Base-by-base conservation (phyloP, 2,797 vertebrate species). In the Pseudotriccus pelzelni region DNA sequence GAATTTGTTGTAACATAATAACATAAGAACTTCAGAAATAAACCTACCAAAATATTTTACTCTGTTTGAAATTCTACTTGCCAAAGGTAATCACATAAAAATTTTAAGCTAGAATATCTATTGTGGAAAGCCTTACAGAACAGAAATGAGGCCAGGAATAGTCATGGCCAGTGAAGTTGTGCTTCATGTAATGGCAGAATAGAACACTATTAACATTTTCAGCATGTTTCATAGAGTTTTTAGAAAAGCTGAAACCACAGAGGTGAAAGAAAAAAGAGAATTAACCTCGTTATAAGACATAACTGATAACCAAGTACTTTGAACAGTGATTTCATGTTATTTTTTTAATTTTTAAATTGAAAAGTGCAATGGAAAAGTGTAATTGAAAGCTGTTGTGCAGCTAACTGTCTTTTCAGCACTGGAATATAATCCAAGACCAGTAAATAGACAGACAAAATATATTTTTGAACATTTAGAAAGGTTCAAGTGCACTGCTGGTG, bases 61-160 rank as follows among this genome's bases (percentile, higher is more conserved):
- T 41, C 21, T 28, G 4, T 66, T 39, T 50, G 22, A 81, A 88
- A 84, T 72, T 74, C n/a, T 76, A 17, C 12, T 50, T 75, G n/a
- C 41, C 18, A 37, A 41, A 67, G 79, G 25, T 44, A 87, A 56
- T 8, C 10, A 25, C 14, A 8, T 49, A 41, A 75, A 75, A 49
- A 44, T 41, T 74, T 68, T 70, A 70, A 90, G 9, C 11, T 58
- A 28, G 6, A 60, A 5, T 34, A 27, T 50, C 18, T 88, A 1
- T 4, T 69, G 19, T n/a, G 25, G 21, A 82, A 92, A 95, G 21
- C 9, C 11, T 63, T 87, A 14, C 23, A 56, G 80, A 95, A 64
- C 21, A 62, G 53, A 60, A 69, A 53, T 25, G 32, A 52, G 24
- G 6, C 17, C 37, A 66, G 67, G 63, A 87, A 25, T 9, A 59